phyloP scores from a whole-genome alignment of 1,140 invertebrate genomes.

The Cryptotermes secundus region DNA sequence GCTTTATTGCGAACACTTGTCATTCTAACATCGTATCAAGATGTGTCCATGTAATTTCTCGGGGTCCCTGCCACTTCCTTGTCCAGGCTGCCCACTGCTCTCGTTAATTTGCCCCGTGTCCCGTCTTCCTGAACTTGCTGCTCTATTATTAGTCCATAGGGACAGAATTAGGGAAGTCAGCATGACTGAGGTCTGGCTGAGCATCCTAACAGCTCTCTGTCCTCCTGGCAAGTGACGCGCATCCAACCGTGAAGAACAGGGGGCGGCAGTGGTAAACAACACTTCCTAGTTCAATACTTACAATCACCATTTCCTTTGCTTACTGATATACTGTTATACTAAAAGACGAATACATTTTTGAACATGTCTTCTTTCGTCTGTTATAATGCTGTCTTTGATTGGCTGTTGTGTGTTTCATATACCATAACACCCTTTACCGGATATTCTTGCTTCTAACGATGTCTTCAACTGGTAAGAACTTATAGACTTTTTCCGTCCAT shows the following conservation, averaged over 20 bases:
- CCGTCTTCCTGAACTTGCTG: neutral
- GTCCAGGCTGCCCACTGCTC: neutral
- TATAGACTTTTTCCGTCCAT: no score
- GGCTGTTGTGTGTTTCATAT: no score
- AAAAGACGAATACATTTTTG: no score
- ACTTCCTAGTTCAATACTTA: no score
- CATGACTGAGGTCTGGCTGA: neutral
- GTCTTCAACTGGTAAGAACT: no score
- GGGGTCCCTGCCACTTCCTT: neutral
- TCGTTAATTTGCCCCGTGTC: neutral
- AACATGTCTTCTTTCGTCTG: no score
- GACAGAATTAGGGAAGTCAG: neutral
- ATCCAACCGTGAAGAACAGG: neutral
- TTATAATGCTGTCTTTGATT: no score
- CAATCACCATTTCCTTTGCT: no score
- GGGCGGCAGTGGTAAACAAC: no score
- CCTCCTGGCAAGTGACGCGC: neutral
- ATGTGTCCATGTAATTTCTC: neutral
- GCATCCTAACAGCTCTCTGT: neutral
- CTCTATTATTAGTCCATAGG: neutral
- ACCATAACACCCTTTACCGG: no score
- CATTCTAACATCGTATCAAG: neutral
- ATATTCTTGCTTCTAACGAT: no score
- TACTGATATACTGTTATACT: no score
- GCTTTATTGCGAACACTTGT: neutral